Base-by-base conservation (phyloP, 2,797 vertebrate species). In the Halcyon badia region DNA sequence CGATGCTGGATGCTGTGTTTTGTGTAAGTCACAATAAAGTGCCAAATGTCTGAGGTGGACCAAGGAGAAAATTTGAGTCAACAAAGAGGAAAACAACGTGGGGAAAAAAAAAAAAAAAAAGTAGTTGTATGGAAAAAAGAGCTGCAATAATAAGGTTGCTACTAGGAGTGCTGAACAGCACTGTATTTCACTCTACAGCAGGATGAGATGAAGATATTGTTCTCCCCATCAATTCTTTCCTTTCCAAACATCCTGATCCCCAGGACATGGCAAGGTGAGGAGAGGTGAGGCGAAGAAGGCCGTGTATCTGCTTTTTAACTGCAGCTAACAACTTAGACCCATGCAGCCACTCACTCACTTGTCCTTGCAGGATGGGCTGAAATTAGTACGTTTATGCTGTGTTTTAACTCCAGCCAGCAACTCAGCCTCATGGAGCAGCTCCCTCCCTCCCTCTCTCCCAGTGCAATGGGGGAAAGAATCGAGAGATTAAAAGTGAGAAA, bases 21-120 rank as follows among this genome's bases (percentile, higher is more conserved):
- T 66, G 26, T 69, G 60, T 26, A 69, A 12, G 30, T 76, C 48
- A 72, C 22, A 54, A 13, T 30, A 20, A 88, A 76, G 21, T 46
- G 15, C 22, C 28, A 58, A 56, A 52, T 33, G 1, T 11, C 5
- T 57, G 9, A 72, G 26, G 37, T 49, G 6, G 26, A 41, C 6
- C 0, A 0, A 64, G 12, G 21, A 56, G n/a, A 73, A 73, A 39
- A 64, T 25, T 5, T 62, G 11, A 46, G 13, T 49, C 14, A 41
- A 48, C 56, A 78, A 81, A 48, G 9, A 35, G 7, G 8, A 42
- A 28, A 68, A 35, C 6, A 5, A 9, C 15, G 19, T 19, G 2
- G 4, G 2, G 4, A 4, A 10, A 2, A 13, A 11, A 42, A 24
- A 51, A 20, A 21, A 73, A 64, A 64, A 46, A 15, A 21, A 11